Base-by-base conservation (phyloP, 1,140 invertebrate species). In the Chrysopa pallens region DNA sequence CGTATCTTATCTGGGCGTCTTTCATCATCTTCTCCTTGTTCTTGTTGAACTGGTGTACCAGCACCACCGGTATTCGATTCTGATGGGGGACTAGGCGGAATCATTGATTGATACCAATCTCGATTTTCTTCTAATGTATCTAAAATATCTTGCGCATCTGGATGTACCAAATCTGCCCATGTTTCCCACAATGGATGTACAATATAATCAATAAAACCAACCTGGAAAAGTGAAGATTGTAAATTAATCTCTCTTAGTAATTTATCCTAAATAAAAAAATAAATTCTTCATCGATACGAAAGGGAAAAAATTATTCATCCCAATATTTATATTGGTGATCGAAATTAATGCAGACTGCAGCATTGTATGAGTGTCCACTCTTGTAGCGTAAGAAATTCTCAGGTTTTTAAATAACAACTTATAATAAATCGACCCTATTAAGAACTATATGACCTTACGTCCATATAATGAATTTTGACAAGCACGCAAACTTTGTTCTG, bases 131-230 rank as follows among this genome's bases (percentile, higher is more conserved):
- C 94, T 43, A 99, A 68, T 5, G 86, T 94, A 62, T 98, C 93
- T 38, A 99, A 68, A 50, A 98, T 98, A 40, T 94, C 86, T 64
- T 97, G 92, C 8, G 93, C 94, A 60, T 98, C 93, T 0, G 95
- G 95, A 66, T 97, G 90, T 2, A 99, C 95, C 28, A 99, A 68
- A 61, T 98, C 95, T 8, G 91, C 93, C 95, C 95, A 99, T 4
- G 94, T 98, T 62, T 99, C 95, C 90, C 92, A 99, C 13, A 98
- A 65, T 6, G 95, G 95, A 68, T 98, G 94, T 4, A 97, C 92
- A 56, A 99, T 98, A 62, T 97, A 98, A 66, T 98, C 93, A 56
- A 99, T 99, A 60, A 98, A 98, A 48, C 94, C 93, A 55, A 98
- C 92, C 76, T 87, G 64, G 36, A 56, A 54, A 15, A 40, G 15